These are phyloP conservation scores for Heliocidaris erythrogramma DNA, from an alignment of 35 echinoderm and acorn worm species.

Conservation along the genomic window DNA sequence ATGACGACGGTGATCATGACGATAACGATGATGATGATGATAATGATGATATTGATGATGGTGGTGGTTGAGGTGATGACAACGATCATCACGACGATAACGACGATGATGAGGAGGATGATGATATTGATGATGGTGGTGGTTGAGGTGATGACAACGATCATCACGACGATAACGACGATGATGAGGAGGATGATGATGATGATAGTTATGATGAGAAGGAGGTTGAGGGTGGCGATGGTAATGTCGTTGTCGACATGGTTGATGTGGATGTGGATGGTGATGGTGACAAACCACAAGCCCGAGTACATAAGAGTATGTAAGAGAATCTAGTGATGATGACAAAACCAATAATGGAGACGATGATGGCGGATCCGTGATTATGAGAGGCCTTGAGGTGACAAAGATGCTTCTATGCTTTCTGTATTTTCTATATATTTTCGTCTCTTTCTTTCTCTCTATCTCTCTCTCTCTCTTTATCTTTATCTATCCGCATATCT, in stretches of 20 bases:
- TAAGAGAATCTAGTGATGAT: background rate
- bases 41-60: background rate
- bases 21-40: background rate
- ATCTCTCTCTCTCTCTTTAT: background rate
- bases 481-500: background rate
- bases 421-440: background rate
- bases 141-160: background rate
- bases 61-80: background rate
- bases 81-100: background rate
- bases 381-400: background rate
- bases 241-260: too few relatives aligned
- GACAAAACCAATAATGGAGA: background rate
- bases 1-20: background rate
- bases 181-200: background rate
- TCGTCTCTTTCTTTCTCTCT: background rate
- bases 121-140: background rate
- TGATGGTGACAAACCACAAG: background rate
- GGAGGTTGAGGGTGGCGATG: background rate
- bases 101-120: too few relatives aligned
- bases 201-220: background rate
- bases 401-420: background rate
- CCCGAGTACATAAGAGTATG: background rate
- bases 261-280: background rate
- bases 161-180: background rate
- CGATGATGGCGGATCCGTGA: background rate